Conservation (phyloP, 1,140 invertebrate genomes). For the Drosophila micromelanica region DNA sequence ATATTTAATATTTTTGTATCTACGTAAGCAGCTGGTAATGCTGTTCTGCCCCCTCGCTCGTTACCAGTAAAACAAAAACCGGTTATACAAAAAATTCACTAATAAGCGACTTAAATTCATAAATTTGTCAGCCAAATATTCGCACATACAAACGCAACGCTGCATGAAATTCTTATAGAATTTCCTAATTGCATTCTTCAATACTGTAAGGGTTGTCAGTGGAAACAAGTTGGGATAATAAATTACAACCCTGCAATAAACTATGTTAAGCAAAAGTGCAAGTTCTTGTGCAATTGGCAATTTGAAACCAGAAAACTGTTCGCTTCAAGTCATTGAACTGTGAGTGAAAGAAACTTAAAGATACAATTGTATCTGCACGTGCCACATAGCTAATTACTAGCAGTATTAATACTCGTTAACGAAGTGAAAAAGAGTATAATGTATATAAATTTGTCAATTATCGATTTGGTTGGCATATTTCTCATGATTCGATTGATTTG, state of each 20-base stretch:
- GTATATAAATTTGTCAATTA: too few species aligned
- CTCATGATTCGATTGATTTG: too few species aligned
- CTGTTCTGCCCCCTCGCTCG: slow-evolving; percentile 1
- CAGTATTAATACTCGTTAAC: too few species aligned
- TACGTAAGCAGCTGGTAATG: slow-evolving; percentile 46
- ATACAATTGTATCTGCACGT: slow-evolving; percentile 75
- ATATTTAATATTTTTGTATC: slow-evolving; percentile 19
- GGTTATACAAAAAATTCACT: slow-evolving; percentile 60
- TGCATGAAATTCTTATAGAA: slow-evolving; percentile 30
- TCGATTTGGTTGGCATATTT: too few species aligned
- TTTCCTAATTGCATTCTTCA: slow-evolving; percentile 24
- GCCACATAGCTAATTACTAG: slow-evolving; percentile 29
- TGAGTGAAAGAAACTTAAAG: slow-evolving; percentile 35
- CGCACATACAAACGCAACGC: slow-evolving; percentile 1
- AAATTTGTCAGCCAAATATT: slow-evolving; percentile 34
- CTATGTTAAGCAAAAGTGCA: slow-evolving; percentile 1
- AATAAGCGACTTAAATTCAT: slow-evolving; percentile 57
- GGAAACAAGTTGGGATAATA: slow-evolving; percentile 21
- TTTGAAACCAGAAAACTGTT: slow-evolving; percentile 51
- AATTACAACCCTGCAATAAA: slow-evolving; percentile 51
- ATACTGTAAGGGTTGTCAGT: slow-evolving; percentile 35
- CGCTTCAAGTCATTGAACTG: slow-evolving; percentile 65
- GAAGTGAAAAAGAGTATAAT: too few species aligned
- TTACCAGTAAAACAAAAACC: slow-evolving; percentile 38
- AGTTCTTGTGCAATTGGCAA: not conserved